Evolutionary conservation across 1,140 invertebrate genomes (phyloP).

Genomic region (Procambarus clarkii): DNA sequence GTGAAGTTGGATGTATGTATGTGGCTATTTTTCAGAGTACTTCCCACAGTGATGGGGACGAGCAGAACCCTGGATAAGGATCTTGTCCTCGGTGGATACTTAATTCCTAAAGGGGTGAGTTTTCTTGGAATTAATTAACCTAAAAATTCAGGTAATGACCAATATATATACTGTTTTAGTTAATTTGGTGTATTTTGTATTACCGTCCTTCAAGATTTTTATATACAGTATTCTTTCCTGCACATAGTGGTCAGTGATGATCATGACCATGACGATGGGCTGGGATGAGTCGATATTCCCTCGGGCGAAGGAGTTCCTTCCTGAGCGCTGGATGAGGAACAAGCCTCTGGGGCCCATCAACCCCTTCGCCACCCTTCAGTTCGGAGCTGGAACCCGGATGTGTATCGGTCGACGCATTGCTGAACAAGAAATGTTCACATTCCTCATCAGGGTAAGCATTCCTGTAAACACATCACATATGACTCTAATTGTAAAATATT

Average conservation of each 20-base stretch:
- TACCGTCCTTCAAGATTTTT: neutral
- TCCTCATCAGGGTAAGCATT: constrained; percentile 3
- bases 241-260: constrained; percentile 22
- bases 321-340: constrained; percentile 45
- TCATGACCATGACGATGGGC: constrained; percentile 26
- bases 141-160: neutral
- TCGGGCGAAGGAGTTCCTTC: constrained; percentile 32
- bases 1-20: no score
- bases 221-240: neutral
- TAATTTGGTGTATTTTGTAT: no score
- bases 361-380: constrained; percentile 34
- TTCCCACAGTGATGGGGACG: constrained; percentile 18
- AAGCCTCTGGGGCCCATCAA: constrained; percentile 52
- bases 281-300: constrained; percentile 43
- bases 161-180: no score
- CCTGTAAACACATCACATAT: neutral
- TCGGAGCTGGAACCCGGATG: constrained; percentile 48
- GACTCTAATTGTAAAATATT: neutral
- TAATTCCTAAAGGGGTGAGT: constrained; percentile 56
- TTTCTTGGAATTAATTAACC: neutral
- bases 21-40: constrained; percentile 23
- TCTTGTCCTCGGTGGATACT: constrained; percentile 28
- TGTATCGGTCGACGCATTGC: constrained; percentile 51
- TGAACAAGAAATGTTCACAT: constrained; percentile 26
- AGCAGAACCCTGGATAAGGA: constrained; percentile 29